Evolutionary conservation across 1,140 invertebrate genomes (phyloP), one percentile per base, ranked within the genome.

Genomic region (Himalopsyche phryganea): DNA sequence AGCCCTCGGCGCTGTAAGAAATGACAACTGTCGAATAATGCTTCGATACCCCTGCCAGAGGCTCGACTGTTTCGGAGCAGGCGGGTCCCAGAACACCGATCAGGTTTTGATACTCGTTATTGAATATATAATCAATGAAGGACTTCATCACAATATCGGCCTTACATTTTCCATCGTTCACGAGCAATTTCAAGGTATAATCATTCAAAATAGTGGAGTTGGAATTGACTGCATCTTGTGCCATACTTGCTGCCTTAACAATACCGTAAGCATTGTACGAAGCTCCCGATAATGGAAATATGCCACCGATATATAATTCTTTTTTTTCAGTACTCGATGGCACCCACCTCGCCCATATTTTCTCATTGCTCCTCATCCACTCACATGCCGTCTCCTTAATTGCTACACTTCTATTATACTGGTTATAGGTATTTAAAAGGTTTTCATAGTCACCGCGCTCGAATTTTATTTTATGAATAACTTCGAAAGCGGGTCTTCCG

Each of bases 61-160:
- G 88, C 68, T 92, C 89, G 0, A 92, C 85, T 1, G 90, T 91
- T 68, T 92, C 89, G 3, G 88, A 90, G 69, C 91, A 94, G 6
- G 87, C 89, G 2, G 91, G 90, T n/a, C 91, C 90, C 35, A 92
- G 68, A 18, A 92, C 83, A 3, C 89, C 89, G 35, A 87, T 77
- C 28, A 91, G 69, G 20, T 79, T 79, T 6, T 77, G 67, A 13
- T 74, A 69, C 19, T 79, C 70, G 18, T 76, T 74, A 14, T 79
- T 72, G 2, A 80, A 69, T 6, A 88, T 85, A 60, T 86, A 89
- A 51, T 89, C 83, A 44, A 93, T 90, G 68, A 91, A 91, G 0
- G 83, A 77, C 62, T 85, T 87, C 83, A 92, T 86, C 1, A 91
- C 90, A 57, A 82, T 80, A 67, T 91, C 89, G 0, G 88, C 74